Evolutionary conservation across 2,797 vertebrate genomes (phyloP), one percentile per base, ranked within the genome.

Genomic region (Neomorphus geoffroyi): DNA sequence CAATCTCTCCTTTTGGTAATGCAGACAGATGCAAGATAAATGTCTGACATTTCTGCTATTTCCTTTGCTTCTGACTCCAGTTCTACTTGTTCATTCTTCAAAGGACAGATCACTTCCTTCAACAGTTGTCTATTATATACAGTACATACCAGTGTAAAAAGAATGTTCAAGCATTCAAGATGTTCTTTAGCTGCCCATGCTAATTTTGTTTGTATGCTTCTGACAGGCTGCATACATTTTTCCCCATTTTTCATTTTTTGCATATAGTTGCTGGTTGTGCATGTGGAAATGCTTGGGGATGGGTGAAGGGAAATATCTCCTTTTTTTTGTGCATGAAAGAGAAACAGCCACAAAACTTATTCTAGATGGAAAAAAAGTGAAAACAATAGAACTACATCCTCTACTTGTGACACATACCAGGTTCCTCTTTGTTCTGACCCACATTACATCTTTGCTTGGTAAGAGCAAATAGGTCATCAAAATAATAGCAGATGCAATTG

Each of bases 1-100:
- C 72, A 69, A 18, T 69, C n/a, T 46, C 89, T 90, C 45, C n/a
- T 75, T 60, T 72, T 73, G 50, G 54, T 80, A 65, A n/a, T 84
- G 50, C 22, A 50, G 83, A 70, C 64, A 88, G 56, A 93, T 96
- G 80, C n/a, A 92, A 93, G 70, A 91, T 56, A 58, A 65, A 65
- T 75, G 66, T 83, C 77, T 89, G 43, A 60, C 7, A 57, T 86
- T 84, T 90, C 56, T 96, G 73, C 60, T 94, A 37, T 86, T 94
- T 96, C 64, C 80, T 94, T 85, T 62, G 32, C 64, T 84, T 92
- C 82, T 96, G 60, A 78, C 43, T 91, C 28, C 46, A 54, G 18
- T 78, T 91, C 69, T 88, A 13, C 43, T 65, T 69, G 69, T 22
- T 90, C 37, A 45, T 94, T 92, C 92, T 95, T 88, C 56, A 73